phyloP scores from a whole-genome alignment of 2,113 vertebrate genomes.

The Ahaetulla prasina region DNA sequence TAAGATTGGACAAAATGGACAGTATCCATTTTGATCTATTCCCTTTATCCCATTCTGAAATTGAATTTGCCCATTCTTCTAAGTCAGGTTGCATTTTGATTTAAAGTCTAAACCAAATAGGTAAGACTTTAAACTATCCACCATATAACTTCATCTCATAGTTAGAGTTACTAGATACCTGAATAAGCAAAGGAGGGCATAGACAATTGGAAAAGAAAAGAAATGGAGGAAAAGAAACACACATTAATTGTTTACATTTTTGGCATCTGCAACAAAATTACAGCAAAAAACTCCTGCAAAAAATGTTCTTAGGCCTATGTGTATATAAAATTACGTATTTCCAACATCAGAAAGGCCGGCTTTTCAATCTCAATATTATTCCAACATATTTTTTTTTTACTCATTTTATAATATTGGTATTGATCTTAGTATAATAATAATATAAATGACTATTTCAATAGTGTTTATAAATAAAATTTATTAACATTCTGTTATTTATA shows the following conservation, averaged over 20 bases:
- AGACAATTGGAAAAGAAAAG: not conserved
- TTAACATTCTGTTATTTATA: not conserved
- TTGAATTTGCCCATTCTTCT: not conserved
- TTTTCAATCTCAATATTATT: not conserved
- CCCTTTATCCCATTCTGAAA: not conserved
- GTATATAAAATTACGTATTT: not conserved
- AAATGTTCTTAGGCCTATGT: not conserved
- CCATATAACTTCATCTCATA: not conserved
- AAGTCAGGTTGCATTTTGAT: not conserved
- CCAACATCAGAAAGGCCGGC: not conserved
- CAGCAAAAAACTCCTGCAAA: not conserved
- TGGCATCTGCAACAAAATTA: not conserved
- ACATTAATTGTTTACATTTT: not conserved
- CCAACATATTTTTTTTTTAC: not conserved
- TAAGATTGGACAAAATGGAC: not conserved
- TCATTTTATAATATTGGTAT: not conserved
- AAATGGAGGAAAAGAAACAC: not conserved
- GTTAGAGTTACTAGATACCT: not conserved
- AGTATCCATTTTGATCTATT: not conserved
- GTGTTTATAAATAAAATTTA: not conserved
- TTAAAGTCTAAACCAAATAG: not conserved
- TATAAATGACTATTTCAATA: not conserved
- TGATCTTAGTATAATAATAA: not conserved
- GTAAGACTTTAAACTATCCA: not conserved
- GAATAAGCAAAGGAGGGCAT: not conserved